Conservation (phyloP, 2,888 invertebrate species). For the Noctua fimbriata region DNA sequence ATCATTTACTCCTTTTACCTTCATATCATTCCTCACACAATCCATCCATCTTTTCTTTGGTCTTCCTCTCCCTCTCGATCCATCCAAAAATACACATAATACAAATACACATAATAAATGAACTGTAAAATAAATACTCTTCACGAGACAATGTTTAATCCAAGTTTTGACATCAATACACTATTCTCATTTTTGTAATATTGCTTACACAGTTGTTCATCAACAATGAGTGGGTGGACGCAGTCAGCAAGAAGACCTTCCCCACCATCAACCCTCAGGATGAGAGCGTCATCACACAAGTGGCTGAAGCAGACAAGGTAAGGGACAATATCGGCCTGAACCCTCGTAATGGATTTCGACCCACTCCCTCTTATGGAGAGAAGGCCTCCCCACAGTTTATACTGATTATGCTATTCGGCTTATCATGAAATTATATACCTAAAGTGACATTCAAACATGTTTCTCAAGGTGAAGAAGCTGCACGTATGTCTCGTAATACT, state of each 20-base stretch:
- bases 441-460: neutral
- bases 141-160: neutral
- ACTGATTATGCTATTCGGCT: no score
- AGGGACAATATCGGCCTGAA: neutral
- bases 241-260: conserved; percentile 96
- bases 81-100: neutral
- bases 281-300: conserved; percentile 93
- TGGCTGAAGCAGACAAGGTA: conserved; percentile 96
- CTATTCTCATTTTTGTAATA: neutral
- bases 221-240: conserved; percentile 95
- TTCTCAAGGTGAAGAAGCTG: neutral
- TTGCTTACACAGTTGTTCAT: conserved; percentile 92
- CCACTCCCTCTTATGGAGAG: neutral
- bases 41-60: no score
- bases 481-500: neutral
- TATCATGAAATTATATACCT: neutral
- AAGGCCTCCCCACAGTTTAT: neutral
- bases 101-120: no score
- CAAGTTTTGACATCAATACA: neutral
- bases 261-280: conserved; percentile 95
- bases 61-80: no score
- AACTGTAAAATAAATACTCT: neutral
- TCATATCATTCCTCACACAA: no score
- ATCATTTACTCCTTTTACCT: no score
- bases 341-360: neutral